Base-by-base conservation (phyloP, 2,113 vertebrate species). In the Nesogale talazaci region DNA sequence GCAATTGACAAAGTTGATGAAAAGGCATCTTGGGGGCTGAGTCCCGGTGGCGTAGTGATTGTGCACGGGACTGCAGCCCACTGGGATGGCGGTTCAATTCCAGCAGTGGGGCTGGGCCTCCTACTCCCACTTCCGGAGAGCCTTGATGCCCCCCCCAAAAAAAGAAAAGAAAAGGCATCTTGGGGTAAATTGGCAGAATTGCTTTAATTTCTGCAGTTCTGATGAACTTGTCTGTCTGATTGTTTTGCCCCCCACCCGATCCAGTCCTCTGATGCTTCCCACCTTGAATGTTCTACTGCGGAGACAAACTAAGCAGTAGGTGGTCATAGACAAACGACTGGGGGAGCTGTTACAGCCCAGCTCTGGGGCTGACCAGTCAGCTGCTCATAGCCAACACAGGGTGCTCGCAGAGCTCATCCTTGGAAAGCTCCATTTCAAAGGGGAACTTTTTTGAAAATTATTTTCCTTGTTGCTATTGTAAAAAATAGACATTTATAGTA, bases 331-430 rank as follows among this genome's bases (percentile, higher is more conserved):
- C 5, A 1, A 6, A 17, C 11, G 25, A 19, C 22, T 0, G 11
- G 1, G 52, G 23, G 1, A 31, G 5, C 12, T 9, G 3, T 34
- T 10, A 11, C 36, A 0, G 17, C 0, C 16, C 34, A 0, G 31
- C 75, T 38, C 61, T 11, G 67, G 8, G 22, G 63, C 16, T 12
- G 69, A 19, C 3, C 0, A 16, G 6, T 72, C 36, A 3, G 1
- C 22, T 3, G 5, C 34, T 8, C n/a, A 15, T 1, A 9, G 3
- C 0, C 23, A 56, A 0, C 19, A 0, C 1, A 61, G 15, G 23
- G 8, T 2, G 57, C 25, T 69, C 10, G 8, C 40, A n/a, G 63
- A 65, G 27, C 56, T 29, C 31, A 36, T 5, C 3, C n/a, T 0
- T 3, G 25, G 23, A 29, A 38, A 88, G 27, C 19, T 83, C 9